These are phyloP conservation scores for Bombus superbus DNA, from an alignment of 1,140 invertebrate genomes.

Conservation along the genomic window DNA sequence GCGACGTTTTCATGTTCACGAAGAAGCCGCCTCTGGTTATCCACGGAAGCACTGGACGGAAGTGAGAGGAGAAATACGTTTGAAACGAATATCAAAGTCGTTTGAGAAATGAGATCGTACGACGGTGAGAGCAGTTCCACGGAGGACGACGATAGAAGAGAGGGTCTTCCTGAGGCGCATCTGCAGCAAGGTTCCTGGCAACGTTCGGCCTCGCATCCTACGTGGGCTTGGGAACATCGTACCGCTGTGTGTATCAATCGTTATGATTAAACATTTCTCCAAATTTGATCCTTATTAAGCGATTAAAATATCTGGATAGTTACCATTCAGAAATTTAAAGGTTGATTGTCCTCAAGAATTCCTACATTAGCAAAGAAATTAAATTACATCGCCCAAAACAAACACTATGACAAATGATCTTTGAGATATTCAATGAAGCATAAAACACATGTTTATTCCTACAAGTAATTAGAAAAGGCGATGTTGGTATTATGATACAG, in stretches of 20 bases:
- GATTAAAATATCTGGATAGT: too few species aligned
- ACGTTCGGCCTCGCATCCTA: slow-evolving; percentile 76
- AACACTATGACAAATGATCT: too few species aligned
- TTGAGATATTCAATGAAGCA: too few species aligned
- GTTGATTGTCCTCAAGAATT: not conserved
- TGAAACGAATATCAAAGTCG: not conserved
- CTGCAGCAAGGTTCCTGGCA: slow-evolving; percentile 78
- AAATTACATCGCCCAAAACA: not conserved
- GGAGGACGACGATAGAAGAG: slow-evolving; percentile 79
- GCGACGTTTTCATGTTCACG: not conserved
- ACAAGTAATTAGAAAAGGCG: too few species aligned
- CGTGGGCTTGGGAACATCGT: slow-evolving; percentile 81
- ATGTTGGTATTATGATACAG: too few species aligned
- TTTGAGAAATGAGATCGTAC: slow-evolving; percentile 78
- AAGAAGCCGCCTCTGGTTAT: not conserved
- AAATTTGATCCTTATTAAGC: too few species aligned
- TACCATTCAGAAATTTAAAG: too few species aligned
- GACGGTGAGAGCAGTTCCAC: slow-evolving; percentile 81
- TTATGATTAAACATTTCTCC: too few species aligned
- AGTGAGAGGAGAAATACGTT: not conserved
- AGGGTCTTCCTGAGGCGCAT: slow-evolving; percentile 75
- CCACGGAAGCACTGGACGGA: not conserved
- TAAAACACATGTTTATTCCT: too few species aligned
- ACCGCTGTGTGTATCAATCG: slow-evolving; percentile 61
- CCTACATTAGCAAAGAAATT: not conserved